Evolutionary conservation across 2,797 vertebrate species (phyloP).

Genomic region (Champsocephalus gunnari): DNA sequence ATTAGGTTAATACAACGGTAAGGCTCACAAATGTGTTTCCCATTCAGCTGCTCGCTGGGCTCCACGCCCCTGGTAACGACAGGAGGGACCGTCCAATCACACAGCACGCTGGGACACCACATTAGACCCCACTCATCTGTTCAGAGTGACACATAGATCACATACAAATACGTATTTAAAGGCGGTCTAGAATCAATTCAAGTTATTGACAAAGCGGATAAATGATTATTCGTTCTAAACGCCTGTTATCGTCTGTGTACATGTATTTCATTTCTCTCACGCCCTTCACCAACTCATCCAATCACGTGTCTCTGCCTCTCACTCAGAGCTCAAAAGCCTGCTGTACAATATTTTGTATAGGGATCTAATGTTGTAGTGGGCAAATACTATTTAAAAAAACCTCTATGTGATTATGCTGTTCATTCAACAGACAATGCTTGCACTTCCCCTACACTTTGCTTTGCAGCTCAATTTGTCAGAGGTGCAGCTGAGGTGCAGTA

Average conservation of each 20-base stretch:
- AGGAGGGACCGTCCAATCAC: conserved; percentile 73
- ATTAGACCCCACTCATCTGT: conserved; percentile 23
- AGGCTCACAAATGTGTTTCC: conserved; percentile 56
- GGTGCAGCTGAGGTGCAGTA: conserved; percentile 48
- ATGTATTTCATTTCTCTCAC: conserved; percentile 1
- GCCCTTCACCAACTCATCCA: conserved; percentile 23
- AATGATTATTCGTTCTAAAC: neutral
- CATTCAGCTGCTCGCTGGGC: conserved; percentile 62
- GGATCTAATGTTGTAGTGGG: neutral
- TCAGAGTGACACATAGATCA: conserved; percentile 12
- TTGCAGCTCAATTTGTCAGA: conserved; percentile 35
- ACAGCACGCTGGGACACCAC: conserved; percentile 40
- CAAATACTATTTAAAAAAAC: neutral
- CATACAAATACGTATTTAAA: neutral
- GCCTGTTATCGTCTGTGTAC: neutral
- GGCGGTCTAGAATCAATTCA: neutral
- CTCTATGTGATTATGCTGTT: conserved; percentile 11
- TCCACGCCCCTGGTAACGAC: conserved; percentile 82
- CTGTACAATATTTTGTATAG: neutral
- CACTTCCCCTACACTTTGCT: conserved; percentile 21
- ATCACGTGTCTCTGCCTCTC: conserved; percentile 22
- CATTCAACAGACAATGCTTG: conserved; percentile 5
- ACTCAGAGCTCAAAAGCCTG: conserved; percentile 4
- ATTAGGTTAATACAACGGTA: conserved; percentile 25
- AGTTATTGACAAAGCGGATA: neutral